Evolutionary conservation across 2,888 invertebrate genomes (phyloP), one percentile per base, ranked within the genome.

Genomic region (Smittia aterrima): DNA sequence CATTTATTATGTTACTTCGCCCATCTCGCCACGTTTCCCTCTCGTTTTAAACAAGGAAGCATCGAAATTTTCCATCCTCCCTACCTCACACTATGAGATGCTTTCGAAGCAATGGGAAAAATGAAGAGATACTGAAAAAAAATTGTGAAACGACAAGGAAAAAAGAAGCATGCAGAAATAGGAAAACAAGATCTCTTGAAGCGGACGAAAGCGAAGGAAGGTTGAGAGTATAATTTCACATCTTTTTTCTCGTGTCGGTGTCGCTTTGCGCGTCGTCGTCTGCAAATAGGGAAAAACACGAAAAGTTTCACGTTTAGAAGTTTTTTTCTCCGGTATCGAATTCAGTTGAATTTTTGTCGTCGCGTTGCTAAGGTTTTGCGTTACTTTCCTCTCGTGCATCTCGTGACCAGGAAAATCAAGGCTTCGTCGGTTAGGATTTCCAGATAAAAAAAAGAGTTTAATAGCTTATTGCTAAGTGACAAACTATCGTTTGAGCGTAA

Each of bases 281-380:
- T 66, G 11, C 66, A 16, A 38, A 72, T 47, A 53, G 22, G 25
- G 53, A 53, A 53, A 47, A 47, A 41, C n/a, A 47, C 40, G 40
- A 67, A 53, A 70, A 53, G 27, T 70, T 70, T 70, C 54, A 70
- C 70, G 70, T 70, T 70, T 70, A 70, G 70, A 70, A 70, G 11
- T 70, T 70, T 70, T 68, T 68, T 68, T 47, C 68, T 72, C 18
- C 16, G 72, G 72, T 72, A 72, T 80, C 79, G 79, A 80, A 80
- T 82, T 83, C 83, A 83, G 83, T 83, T 83, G 82, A 82, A 82
- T 82, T 83, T 83, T 81, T 81, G 82, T 82, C 82, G 82, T 82
- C 78, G 79, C 79, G 82, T 82, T 82, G 82, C 82, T 82, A 82
- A 79, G 82, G 72, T 62, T 72, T 70, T 72, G 72, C 54, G 58